Evolutionary conservation across 2,888 invertebrate genomes (phyloP).

Genomic region (Portevinia maculata): DNA sequence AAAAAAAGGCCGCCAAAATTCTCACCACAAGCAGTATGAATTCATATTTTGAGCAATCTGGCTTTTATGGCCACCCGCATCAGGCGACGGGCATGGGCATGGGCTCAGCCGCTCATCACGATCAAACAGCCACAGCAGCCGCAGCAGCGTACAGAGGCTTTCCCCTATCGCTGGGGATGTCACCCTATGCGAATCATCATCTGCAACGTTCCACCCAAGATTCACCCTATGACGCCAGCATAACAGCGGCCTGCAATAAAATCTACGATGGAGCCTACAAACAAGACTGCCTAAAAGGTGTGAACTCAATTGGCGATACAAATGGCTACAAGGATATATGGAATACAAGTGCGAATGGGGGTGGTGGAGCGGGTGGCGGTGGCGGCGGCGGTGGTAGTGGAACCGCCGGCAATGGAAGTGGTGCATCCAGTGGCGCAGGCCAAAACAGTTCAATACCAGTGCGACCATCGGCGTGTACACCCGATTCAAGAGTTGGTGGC

Average conservation of each 20-base stretch:
- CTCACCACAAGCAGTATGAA: constrained; percentile 87
- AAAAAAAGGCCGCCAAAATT: constrained; percentile 82
- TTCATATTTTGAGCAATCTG: constrained; percentile 98
- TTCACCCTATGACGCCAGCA: constrained; percentile 95
- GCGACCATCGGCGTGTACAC: constrained; percentile 94
- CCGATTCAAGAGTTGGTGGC: constrained; percentile 91
- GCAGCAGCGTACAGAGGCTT: constrained; percentile 91
- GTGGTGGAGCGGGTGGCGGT: constrained; percentile 85
- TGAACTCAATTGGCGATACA: constrained; percentile 84
- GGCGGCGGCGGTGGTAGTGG: constrained; percentile 82
- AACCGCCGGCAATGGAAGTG: constrained; percentile 82
- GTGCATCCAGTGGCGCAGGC: constrained; percentile 85
- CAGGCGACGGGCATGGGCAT: constrained; percentile 88
- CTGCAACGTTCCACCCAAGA: constrained; percentile 92
- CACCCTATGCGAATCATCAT: constrained; percentile 92
- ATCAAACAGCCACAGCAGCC: constrained; percentile 87
- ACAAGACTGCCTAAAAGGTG: constrained; percentile 89
- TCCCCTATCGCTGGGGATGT: constrained; percentile 92
- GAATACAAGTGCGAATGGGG: constrained; percentile 83
- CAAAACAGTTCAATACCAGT: constrained; percentile 84
- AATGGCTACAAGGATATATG: constrained; percentile 87
- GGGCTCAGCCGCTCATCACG: constrained; percentile 88
- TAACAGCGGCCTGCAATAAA: constrained; percentile 92
- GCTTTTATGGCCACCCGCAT: constrained; percentile 97
- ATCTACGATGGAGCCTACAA: constrained; percentile 85